Percentiles rank a stretch among this genome's conserved stretches.
Conservation (phyloP, 2,888 invertebrate species). For the Ochropleura leucogaster region DNA sequence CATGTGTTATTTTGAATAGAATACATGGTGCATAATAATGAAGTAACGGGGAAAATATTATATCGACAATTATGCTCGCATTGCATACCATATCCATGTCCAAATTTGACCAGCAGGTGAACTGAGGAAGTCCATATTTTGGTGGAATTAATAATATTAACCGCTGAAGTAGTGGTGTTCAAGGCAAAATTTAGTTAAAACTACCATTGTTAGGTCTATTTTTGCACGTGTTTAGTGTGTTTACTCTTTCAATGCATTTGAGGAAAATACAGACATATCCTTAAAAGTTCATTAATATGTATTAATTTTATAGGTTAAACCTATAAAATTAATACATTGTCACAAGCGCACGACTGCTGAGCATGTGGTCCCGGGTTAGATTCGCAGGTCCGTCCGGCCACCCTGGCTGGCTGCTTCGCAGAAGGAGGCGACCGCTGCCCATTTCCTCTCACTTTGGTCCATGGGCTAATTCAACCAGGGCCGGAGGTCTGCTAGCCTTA, state of each 20-base stretch:
- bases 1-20: slow-evolving; percentile 11
- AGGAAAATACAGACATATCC: slow-evolving; percentile 18
- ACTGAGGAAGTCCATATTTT: slow-evolving; percentile 30
- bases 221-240: neutral
- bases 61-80: slow-evolving; percentile 11
- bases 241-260: slow-evolving; percentile 5
- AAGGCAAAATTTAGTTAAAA: neutral
- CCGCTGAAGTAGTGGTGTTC: neutral
- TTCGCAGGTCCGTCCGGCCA: no score
- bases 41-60: slow-evolving; percentile 27
- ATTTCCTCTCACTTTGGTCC: no score
- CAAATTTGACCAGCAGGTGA: slow-evolving; percentile 2
- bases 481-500: no score
- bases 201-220: neutral
- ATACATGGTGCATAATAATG: slow-evolving; percentile 19
- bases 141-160: neutral
- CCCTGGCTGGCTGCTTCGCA: no score
- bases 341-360: no score
- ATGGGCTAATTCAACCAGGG: no score
- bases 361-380: no score
- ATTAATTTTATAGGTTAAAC: neutral
- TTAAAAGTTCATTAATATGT: slow-evolving; percentile 17
- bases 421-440: no score
- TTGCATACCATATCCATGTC: slow-evolving; percentile 14
- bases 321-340: neutral